These are phyloP conservation scores for Eupsittula cactorum DNA, from an alignment of 2,113 vertebrate genomes.

Conservation along the genomic window DNA sequence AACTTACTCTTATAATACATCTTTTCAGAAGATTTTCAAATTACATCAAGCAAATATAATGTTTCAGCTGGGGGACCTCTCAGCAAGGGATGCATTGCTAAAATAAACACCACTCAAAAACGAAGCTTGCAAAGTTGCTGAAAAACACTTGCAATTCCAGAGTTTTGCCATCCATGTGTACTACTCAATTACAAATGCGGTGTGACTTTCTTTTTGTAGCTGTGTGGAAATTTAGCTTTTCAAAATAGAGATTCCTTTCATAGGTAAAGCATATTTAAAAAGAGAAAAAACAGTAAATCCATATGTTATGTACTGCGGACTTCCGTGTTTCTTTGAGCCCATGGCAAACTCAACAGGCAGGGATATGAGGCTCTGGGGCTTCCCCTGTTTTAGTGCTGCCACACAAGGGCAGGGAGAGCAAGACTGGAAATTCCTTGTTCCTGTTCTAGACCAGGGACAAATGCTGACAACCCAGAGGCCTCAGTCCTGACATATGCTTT, in stretches of 20 bases:
- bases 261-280: neutral
- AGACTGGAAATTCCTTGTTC: neutral
- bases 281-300: neutral
- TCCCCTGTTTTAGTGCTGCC: neutral
- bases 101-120: neutral
- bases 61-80: neutral
- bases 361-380: rapidly evolving
- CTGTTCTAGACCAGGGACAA: neutral
- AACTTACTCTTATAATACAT: neutral
- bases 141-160: neutral
- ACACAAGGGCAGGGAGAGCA: neutral
- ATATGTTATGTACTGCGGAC: rapidly evolving
- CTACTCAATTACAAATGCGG: neutral
- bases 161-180: neutral
- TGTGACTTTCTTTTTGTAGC: neutral
- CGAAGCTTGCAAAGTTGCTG: neutral
- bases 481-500: neutral
- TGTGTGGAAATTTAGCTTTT: neutral
- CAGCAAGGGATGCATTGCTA: neutral
- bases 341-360: neutral
- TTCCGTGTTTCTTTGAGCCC: neutral
- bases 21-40: slow-evolving; percentile 23
- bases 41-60: neutral
- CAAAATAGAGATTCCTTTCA: neutral
- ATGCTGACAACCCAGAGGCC: neutral